Evolutionary conservation across 2,888 invertebrate genomes (phyloP), one percentile per base, ranked within the genome.

Genomic region (Callinectes sapidus): DNA sequence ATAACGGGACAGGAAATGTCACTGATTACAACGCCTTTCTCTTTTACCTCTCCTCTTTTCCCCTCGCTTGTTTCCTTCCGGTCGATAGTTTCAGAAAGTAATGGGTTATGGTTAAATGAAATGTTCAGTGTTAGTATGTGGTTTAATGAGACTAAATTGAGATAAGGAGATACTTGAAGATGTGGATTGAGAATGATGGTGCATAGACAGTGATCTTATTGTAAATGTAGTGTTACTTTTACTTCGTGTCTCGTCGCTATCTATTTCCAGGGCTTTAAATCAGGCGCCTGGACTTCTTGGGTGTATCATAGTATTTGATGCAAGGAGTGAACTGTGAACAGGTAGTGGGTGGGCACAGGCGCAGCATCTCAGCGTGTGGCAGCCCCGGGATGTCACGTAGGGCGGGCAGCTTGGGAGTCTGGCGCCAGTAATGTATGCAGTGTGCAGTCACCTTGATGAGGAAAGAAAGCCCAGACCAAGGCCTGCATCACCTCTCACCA

Each of bases 1-100:
- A 71, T 71, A 71, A n/a, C 71, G 71, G 71, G 28, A n/a, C 71
- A 71, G 71, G 71, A 71, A 71, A 71, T 71, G 71, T 13, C 23
- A 28, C 28, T 13, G 71, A 71, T 71, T 71, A 71, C 10, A 71
- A 71, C 71, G 71, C 71, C 71, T 71, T 71, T 71, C 71, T 71
- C 71, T 71, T 71, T 71, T 71, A 23, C n/a, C 71, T 71, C 28
- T 71, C 10, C 10, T 28, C 28, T 28, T n/a, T 71, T 28, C n/a
- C 71, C 8, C 0, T 48, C 10, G 48, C 48, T 8, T 48, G n/a
- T 71, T 71, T 71, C 28, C 71, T 71, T 71, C 71, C 66, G 8
- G n/a, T 71, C n/a, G 66, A 16, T 71, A 1, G 23, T n/a, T 8
- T n/a, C 2, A 23, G n/a, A 71, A 71, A n/a, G n/a, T 2, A 55